A percentile compares a stretch with the other conserved stretches of the same genome.
These are phyloP conservation scores for Marasmarcha lunaedactyla DNA, from an alignment of 2,888 invertebrate genomes.

Conservation along the genomic window DNA sequence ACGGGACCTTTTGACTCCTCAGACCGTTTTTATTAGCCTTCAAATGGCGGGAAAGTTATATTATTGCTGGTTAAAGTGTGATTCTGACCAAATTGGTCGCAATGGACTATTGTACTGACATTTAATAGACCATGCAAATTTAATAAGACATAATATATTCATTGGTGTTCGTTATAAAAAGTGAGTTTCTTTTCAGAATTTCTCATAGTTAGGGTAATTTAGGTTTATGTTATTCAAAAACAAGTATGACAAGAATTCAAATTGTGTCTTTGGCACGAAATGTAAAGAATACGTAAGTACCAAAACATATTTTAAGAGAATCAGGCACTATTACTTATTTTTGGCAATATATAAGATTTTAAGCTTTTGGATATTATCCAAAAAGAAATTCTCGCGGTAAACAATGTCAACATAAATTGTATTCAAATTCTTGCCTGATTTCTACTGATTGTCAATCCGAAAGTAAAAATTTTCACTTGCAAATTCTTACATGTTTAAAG, in stretches of 20 bases:
- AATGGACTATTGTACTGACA: neutral
- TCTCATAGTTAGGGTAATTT: too few relatives aligned
- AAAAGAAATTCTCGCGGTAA: neutral
- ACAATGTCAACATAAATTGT: constrained; percentile 32
- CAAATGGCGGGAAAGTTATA: constrained; percentile 54
- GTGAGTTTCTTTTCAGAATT: too few relatives aligned
- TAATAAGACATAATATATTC: too few relatives aligned
- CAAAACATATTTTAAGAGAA: too few relatives aligned
- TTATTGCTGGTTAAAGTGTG: constrained; percentile 15
- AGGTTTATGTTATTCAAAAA: too few relatives aligned
- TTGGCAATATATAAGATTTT: neutral
- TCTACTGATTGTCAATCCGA: constrained; percentile 58
- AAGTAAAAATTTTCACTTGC: constrained; percentile 44
- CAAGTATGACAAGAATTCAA: too few relatives aligned
- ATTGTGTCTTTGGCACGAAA: too few relatives aligned
- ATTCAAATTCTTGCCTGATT: constrained; percentile 48
- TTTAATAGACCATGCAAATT: too few relatives aligned
- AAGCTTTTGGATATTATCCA: neutral
- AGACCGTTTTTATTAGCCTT: constrained; percentile 47
- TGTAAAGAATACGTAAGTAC: too few relatives aligned
- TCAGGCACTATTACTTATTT: too few relatives aligned
- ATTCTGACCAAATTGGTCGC: neutral
- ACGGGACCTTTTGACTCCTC: constrained; percentile 44
- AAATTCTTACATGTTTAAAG: constrained; percentile 25
- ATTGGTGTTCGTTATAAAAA: too few relatives aligned